Evolutionary conservation across 2,888 invertebrate species (phyloP).

Genomic region (Lasiommata megera): DNA sequence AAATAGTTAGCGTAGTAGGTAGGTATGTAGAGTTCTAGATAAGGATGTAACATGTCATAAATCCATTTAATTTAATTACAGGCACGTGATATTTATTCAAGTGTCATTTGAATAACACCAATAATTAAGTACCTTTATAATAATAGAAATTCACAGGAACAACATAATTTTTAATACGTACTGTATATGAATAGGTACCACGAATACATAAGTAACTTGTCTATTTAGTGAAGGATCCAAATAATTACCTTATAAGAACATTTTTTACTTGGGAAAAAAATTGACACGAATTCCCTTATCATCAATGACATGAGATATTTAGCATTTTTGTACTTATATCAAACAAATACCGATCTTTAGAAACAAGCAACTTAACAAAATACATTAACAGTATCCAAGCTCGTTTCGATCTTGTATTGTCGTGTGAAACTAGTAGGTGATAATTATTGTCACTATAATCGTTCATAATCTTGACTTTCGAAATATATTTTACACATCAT

Average conservation of each 20-base stretch:
- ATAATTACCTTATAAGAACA: background rate
- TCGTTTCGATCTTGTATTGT: slow-evolving; percentile 67
- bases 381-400: slow-evolving; percentile 52
- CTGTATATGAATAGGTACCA: no score
- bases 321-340: background rate
- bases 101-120: no score
- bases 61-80: no score
- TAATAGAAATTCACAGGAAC: no score
- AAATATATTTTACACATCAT: background rate
- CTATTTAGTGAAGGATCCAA: background rate
- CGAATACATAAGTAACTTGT: background rate
- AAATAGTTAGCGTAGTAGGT: no score
- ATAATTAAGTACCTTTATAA: no score
- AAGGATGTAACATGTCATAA: no score
- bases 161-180: no score
- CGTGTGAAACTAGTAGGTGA: slow-evolving; percentile 62
- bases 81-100: no score
- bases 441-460: slow-evolving; percentile 75
- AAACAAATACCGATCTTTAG: slow-evolving; percentile 2
- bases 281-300: background rate
- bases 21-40: no score
- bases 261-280: background rate
- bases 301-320: background rate
- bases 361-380: slow-evolving; percentile 31
- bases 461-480: slow-evolving; percentile 43